Base-by-base conservation (phyloP, 2,888 invertebrate genomes). In the Zele albiditarsus region DNA sequence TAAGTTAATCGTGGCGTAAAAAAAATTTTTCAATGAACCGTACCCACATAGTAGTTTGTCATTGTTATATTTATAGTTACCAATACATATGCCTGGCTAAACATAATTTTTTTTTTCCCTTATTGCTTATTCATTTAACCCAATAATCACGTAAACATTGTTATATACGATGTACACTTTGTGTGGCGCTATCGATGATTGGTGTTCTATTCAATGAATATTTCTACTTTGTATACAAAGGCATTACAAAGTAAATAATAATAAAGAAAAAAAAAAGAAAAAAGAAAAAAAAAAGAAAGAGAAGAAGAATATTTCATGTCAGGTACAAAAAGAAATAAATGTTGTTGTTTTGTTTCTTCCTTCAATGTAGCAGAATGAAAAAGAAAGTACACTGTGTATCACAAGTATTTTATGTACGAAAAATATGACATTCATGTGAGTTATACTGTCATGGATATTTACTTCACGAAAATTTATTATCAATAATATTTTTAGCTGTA, bases 1-100 rank as follows among this genome's bases (percentile, higher is more conserved):
- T 73, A 68, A 71, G 49, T 71, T 71, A 31, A 31, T 25, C 60
- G 62, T 33, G 68, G 57, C 38, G 73, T 73, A 23, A 68, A 49
- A 49, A 12, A 60, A 68, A 68, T 73, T 73, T 65, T 62, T 73
- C 73, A 68, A 62, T 73, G 73, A 73, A 73, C 68, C 62, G 60
- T 60, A 69, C 31, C 67, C 27, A 62, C 57, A 68, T 20, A 27
- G 33, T 33, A 42, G 42, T 73, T 62, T 73, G 58, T 62, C 25
- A 66, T 62, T 25, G 57, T 66, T 58, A 67, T 73, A 73, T 73
- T 73, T 73, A 73, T 73, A 73, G 73, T 53, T 49, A 49, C 42
- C 28, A 42, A 42, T 71, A 28, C 68, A 20, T 63, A 53, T 28
- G 31, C 53, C 62, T 60, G 58, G 65, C 25, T 57, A 53, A 53